phyloP scores from a whole-genome alignment of 2,113 vertebrate species.

The Rutilus rutilus region DNA sequence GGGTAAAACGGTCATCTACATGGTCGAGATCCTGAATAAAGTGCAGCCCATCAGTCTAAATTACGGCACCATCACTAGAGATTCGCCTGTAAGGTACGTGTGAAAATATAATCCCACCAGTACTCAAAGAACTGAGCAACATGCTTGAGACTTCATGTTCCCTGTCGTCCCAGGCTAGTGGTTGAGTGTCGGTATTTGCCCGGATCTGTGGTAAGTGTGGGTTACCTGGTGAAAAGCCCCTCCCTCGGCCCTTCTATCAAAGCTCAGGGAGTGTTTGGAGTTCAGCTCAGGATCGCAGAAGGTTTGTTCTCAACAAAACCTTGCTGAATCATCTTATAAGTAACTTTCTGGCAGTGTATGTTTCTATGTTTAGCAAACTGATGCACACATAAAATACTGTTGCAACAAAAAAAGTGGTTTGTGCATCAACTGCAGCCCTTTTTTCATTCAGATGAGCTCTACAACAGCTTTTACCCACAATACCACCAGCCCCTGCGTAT shows the following conservation, averaged over 20 bases:
- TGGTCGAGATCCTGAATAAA: slow-evolving; percentile 73
- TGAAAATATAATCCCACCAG: background rate
- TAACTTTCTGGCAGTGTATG: background rate
- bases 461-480: slow-evolving; percentile 74
- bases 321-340: background rate
- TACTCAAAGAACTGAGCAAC: background rate
- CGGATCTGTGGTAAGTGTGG: slow-evolving; percentile 63
- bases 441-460: slow-evolving; percentile 65
- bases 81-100: slow-evolving; percentile 74
- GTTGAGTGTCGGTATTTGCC: slow-evolving; percentile 76
- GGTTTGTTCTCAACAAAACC: slow-evolving; percentile 54
- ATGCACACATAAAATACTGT: background rate
- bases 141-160: background rate
- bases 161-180: slow-evolving; percentile 65
- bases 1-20: slow-evolving; percentile 73
- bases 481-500: slow-evolving; percentile 76
- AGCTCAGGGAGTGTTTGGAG: slow-evolving; percentile 72
- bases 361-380: background rate
- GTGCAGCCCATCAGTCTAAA: slow-evolving; percentile 71
- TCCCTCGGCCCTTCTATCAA: slow-evolving; percentile 68
- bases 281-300: slow-evolving; percentile 79
- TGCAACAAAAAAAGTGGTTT: background rate
- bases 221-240: slow-evolving; percentile 77
- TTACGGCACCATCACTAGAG: slow-evolving; percentile 79
- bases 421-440: background rate